Evolutionary conservation across 2,797 vertebrate species (phyloP).

Genomic region (Melanogrammus aeglefinus): DNA sequence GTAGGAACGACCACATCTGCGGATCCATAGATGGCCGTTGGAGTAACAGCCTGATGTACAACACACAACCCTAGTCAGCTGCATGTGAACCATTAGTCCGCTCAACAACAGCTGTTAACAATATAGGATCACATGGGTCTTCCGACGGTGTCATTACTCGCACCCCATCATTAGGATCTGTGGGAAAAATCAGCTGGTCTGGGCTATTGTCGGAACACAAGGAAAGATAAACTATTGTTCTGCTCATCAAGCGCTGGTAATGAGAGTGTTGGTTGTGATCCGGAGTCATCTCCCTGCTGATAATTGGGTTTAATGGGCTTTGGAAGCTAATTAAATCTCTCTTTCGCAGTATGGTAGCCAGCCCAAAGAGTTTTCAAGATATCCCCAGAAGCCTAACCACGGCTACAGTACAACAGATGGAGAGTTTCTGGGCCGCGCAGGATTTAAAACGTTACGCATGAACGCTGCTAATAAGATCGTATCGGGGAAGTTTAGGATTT

Average conservation of each 20-base stretch:
- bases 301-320: background rate
- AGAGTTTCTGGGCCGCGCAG: background rate
- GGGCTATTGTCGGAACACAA: background rate
- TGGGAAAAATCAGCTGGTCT: background rate
- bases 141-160: background rate
- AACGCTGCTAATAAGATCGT: background rate
- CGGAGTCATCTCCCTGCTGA: background rate
- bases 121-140: background rate
- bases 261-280: background rate
- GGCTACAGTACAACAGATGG: background rate
- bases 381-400: background rate
- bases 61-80: background rate
- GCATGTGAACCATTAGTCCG: background rate
- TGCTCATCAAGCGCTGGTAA: background rate
- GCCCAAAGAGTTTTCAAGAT: background rate
- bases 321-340: constrained; percentile 1
- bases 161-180: background rate
- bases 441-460: background rate
- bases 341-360: background rate
- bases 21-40: background rate
- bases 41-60: background rate
- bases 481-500: background rate
- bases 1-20: too few species aligned
- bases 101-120: background rate
- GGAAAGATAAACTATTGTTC: background rate